A percentile compares a stretch with the other conserved stretches of the same genome.
phyloP scores from a whole-genome alignment of 2,888 invertebrate species.

The Ectemnius cavifrons region DNA sequence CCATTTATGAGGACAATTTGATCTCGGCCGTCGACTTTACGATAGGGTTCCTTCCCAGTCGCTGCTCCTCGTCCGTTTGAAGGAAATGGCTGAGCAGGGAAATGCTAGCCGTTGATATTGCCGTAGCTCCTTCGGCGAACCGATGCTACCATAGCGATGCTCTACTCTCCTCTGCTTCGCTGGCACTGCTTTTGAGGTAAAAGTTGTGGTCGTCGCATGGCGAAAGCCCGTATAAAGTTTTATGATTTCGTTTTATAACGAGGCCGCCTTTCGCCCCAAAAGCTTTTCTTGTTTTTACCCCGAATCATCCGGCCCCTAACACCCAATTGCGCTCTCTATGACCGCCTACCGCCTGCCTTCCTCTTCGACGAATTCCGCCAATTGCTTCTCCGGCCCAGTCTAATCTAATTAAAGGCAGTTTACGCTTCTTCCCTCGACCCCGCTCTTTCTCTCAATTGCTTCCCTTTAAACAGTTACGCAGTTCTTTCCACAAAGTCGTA shows the following conservation, averaged over 20 bases:
- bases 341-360: not conserved
- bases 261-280: slow-evolving; percentile 13
- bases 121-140: slow-evolving; percentile 11
- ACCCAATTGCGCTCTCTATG: not conserved
- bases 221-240: slow-evolving; percentile 67
- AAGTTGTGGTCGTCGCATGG: slow-evolving; percentile 70
- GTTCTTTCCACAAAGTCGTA: not conserved
- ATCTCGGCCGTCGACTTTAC: slow-evolving; percentile 68
- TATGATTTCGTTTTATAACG: slow-evolving; percentile 62
- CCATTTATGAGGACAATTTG: slow-evolving; percentile 67
- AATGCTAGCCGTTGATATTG: slow-evolving; percentile 14
- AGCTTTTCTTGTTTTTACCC: not conserved
- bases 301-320: not conserved
- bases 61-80: slow-evolving; percentile 1
- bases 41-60: slow-evolving; percentile 63
- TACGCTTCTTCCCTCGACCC: not conserved
- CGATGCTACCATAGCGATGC: too few relatives aligned
- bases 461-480: not conserved
- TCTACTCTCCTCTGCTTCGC: not conserved
- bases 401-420: slow-evolving; percentile 25
- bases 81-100: slow-evolving; percentile 1
- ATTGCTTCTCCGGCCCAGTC: slow-evolving; percentile 15
- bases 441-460: not conserved
- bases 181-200: slow-evolving; percentile 61
- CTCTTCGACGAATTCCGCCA: not conserved